Conservation (phyloP, 1,140 invertebrate genomes). For the Hyles euphorbiae region DNA sequence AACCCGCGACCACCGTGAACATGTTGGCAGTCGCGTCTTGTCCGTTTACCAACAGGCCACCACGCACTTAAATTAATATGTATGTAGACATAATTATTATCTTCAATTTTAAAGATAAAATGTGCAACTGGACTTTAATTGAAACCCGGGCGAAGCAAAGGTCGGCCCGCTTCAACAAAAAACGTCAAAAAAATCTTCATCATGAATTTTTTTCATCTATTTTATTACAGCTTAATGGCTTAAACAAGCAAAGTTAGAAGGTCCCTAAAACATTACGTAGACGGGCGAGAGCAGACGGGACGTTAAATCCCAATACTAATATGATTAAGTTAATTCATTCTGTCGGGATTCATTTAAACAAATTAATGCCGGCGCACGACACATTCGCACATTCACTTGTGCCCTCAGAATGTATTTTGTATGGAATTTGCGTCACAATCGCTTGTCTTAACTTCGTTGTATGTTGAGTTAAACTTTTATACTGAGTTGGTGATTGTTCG, state of each 20-base stretch:
- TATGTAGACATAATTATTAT: too few relatives aligned
- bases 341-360: not conserved
- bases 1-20: too few relatives aligned
- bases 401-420: not conserved
- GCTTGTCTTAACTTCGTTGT: too few relatives aligned
- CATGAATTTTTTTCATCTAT: not conserved
- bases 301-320: conserved; percentile 2
- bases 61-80: too few relatives aligned
- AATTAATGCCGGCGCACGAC: conserved; percentile 9
- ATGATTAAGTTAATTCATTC: conserved; percentile 6
- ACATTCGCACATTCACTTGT: conserved; percentile 4
- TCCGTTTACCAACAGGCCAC: too few relatives aligned
- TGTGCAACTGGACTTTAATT: too few relatives aligned
- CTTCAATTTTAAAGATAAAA: too few relatives aligned
- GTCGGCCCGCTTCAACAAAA: not conserved
- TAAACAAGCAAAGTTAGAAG: not conserved
- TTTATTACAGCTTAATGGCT: not conserved
- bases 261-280: too few relatives aligned
- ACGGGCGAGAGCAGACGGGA: not conserved
- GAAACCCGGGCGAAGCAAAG: not conserved
- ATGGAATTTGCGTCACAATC: too few relatives aligned
- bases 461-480: too few relatives aligned
- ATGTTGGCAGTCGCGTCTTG: too few relatives aligned
- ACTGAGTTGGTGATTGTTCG: too few relatives aligned
- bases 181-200: not conserved